phyloP scores from a whole-genome alignment of 2,797 vertebrate genomes.

The Micropoecilia bifurca region DNA sequence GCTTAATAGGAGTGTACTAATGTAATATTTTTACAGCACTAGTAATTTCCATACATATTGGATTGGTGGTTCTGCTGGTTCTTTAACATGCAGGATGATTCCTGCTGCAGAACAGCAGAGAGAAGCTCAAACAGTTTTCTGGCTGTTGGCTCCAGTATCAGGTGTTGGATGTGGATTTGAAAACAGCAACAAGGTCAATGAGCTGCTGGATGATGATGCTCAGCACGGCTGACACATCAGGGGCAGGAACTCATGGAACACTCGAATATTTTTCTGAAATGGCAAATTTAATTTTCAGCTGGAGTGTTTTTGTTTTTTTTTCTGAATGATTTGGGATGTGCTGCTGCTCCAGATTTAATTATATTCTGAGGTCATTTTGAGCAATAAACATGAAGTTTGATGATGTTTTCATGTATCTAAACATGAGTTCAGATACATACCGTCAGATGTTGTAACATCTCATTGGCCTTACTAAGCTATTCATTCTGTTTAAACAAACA shows the following conservation, averaged over 20 bases:
- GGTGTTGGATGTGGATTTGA: background rate
- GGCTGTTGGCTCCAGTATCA: background rate
- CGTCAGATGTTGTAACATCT: background rate
- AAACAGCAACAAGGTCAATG: slow-evolving; percentile 5
- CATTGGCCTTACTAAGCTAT: background rate
- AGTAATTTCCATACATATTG: slow-evolving; percentile 70
- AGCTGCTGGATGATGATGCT: background rate
- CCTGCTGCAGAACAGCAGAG: background rate
- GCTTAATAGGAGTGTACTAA: slow-evolving; percentile 65
- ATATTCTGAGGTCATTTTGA: background rate
- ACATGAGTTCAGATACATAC: background rate
- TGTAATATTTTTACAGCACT: slow-evolving; percentile 53
- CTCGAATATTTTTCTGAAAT: background rate
- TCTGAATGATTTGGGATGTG: background rate
- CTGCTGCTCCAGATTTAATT: background rate
- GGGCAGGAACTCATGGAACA: background rate
- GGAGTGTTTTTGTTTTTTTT: background rate
- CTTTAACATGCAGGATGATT: slow-evolving; percentile 38
- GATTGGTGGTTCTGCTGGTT: slow-evolving; percentile 46
- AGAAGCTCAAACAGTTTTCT: slow-evolving; percentile 13
- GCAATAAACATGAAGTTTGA: background rate
- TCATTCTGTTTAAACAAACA: background rate
- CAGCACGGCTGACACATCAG: background rate
- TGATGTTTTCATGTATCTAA: background rate
- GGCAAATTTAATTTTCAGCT: background rate